Conservation (phyloP, 2,113 vertebrate genomes). For the Nestor notabilis region DNA sequence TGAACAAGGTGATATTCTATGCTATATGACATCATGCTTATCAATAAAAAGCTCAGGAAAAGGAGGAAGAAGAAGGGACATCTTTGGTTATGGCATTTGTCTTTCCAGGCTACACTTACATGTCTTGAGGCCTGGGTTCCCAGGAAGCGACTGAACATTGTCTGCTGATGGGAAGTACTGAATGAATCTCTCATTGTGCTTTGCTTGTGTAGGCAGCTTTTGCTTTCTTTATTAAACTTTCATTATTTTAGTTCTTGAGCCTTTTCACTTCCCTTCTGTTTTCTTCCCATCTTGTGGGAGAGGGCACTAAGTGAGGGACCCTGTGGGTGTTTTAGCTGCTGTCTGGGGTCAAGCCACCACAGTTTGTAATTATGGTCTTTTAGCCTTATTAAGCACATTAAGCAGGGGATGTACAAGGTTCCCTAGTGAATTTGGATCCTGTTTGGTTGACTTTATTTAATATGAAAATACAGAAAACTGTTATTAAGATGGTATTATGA, state of each 20-base stretch:
- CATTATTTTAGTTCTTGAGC: neutral
- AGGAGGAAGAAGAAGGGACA: neutral
- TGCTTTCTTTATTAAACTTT: neutral
- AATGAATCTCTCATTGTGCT: neutral
- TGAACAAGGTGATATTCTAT: neutral
- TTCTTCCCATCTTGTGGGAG: neutral
- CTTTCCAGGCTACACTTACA: neutral
- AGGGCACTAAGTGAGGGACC: neutral
- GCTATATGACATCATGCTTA: neutral
- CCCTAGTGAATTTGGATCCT: neutral
- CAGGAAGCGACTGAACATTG: neutral
- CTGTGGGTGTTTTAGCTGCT: neutral
- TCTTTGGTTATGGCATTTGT: neutral
- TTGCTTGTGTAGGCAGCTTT: neutral
- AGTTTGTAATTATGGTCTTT: neutral
- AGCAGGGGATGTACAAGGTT: neutral
- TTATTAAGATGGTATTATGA: neutral
- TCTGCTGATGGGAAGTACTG: neutral
- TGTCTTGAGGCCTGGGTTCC: rapidly evolving
- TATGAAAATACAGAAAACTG: neutral
- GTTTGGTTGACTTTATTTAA: neutral
- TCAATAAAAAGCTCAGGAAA: neutral
- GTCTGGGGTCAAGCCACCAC: neutral
- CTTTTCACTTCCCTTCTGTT: neutral
- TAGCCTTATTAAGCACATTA: neutral